phyloP scores from a whole-genome alignment of 2,113 vertebrate species.

The Trichomycterus rosablanca region DNA sequence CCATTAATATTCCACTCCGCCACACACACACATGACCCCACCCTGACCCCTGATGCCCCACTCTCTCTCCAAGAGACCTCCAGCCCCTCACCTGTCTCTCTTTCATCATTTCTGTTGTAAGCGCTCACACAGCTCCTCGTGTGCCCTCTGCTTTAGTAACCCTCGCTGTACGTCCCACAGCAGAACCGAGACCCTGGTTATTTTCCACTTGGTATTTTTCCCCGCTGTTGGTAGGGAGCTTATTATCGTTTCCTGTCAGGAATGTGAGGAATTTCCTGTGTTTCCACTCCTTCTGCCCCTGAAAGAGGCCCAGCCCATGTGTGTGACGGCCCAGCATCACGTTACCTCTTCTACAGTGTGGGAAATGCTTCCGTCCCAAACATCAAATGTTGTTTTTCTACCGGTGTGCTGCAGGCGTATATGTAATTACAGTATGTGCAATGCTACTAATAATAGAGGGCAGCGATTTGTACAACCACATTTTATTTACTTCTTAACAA shows the following conservation, averaged over 20 bases:
- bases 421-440: too few species aligned
- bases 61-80: too few species aligned
- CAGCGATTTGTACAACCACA: too few species aligned
- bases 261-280: slow-evolving; percentile 70
- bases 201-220: slow-evolving; percentile 42
- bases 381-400: neutral
- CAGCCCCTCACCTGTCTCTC: neutral
- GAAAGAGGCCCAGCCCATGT: slow-evolving; percentile 46
- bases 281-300: slow-evolving; percentile 56
- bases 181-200: neutral
- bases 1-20: too few species aligned
- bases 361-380: neutral
- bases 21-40: too few species aligned
- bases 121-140: neutral
- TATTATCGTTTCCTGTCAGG: slow-evolving; percentile 74
- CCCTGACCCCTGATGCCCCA: too few species aligned
- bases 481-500: too few species aligned
- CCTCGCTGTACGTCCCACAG: neutral
- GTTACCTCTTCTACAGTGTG: slow-evolving; percentile 24
- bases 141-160: neutral
- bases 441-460: too few species aligned
- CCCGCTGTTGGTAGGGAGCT: slow-evolving; percentile 56
- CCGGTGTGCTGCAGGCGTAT: neutral
- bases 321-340: slow-evolving; percentile 23
- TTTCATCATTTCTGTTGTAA: neutral